Evolutionary conservation across 2,113 vertebrate species (phyloP), one percentile per base, ranked within the genome.

Genomic region (Noctilio leporinus): DNA sequence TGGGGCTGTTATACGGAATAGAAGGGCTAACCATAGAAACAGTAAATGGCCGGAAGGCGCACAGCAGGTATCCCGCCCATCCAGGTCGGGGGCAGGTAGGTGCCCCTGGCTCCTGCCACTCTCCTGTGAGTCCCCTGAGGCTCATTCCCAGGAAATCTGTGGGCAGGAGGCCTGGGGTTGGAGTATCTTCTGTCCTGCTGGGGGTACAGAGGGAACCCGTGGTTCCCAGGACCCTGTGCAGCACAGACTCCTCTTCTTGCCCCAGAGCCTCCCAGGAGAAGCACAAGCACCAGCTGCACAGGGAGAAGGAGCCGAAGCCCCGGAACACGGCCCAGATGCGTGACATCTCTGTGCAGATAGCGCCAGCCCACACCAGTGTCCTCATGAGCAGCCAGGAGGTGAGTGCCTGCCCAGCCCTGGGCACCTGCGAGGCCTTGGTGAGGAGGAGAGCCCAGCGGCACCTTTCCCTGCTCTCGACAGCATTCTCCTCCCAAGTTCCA

Each of bases 331-430:
- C 55, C 69, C 93, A 92, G 91, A 96, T 8, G 82, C 40, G 93
- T 7, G 96, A 97, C 96, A 96, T 96, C 78, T 96, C 97, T 0
- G 93, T 96, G 76, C 97, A 97, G 93, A 97, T 97, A 28, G 96
- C 96, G 1, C 95, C 94, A 0, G 3, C 15, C 30, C 92, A 45
- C 59, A 49, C 45, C 0, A 80, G 94, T 2, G 4, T 6, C 3
- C 88, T 73, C 73, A 15, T 33, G 4, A 91, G 76, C 70, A 86
- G 83, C 65, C 96, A 89, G 43, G 93, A 97, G 82, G 97, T 97
- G 51, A 96, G 97, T 28, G 17, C 55, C 55, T 3, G 3, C 11
- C 15, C 2, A 0, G 28, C 6, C 9, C 55, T 4, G 5, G 51
- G 28, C 14, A 5, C 6, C 10, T 0, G 0, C 9, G 17, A 38